phyloP scores from a whole-genome alignment of 2,113 vertebrate genomes.

The Pseudonaja textilis region DNA sequence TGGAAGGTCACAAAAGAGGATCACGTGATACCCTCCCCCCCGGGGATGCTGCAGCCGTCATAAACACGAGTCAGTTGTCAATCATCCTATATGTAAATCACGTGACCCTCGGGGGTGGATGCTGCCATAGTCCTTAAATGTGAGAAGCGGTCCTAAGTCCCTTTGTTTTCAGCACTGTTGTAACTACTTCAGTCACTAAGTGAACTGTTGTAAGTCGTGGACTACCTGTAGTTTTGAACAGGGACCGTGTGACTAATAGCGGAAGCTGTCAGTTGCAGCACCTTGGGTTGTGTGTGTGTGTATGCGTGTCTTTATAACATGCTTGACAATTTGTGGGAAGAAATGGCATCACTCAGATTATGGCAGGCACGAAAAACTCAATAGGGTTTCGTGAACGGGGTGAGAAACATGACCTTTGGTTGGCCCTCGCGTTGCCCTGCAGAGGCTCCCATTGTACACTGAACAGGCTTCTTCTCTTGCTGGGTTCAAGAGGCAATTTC shows the following conservation, averaged over 20 bases:
- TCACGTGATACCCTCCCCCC: no score
- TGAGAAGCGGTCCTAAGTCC: neutral
- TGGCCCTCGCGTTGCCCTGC: constrained; percentile 39
- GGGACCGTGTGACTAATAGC: constrained; percentile 28
- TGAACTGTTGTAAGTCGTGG: neutral
- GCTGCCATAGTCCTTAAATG: neutral
- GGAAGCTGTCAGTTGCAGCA: constrained; percentile 13
- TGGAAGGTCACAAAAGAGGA: no score
- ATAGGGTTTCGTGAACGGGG: constrained; percentile 26
- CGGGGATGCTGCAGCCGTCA: no score
- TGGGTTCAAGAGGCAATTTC: constrained; percentile 69
- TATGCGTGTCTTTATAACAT: constrained; percentile 37
- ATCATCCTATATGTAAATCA: no score
- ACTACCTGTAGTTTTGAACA: constrained; percentile 25
- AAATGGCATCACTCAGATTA: constrained; percentile 32
- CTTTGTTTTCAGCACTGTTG: no score
- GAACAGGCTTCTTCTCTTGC: constrained; percentile 56
- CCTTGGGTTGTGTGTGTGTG: neutral
- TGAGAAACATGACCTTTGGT: constrained; percentile 53
- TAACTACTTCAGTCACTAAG: neutral
- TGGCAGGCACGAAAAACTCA: constrained; percentile 42
- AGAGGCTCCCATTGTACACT: constrained; percentile 46
- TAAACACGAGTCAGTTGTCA: neutral
- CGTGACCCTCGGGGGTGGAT: neutral
- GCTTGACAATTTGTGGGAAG: constrained; percentile 40